Evolutionary conservation across 2,797 vertebrate genomes (phyloP), one percentile per base, ranked within the genome.

Genomic region (Rhinogobio ventralis): DNA sequence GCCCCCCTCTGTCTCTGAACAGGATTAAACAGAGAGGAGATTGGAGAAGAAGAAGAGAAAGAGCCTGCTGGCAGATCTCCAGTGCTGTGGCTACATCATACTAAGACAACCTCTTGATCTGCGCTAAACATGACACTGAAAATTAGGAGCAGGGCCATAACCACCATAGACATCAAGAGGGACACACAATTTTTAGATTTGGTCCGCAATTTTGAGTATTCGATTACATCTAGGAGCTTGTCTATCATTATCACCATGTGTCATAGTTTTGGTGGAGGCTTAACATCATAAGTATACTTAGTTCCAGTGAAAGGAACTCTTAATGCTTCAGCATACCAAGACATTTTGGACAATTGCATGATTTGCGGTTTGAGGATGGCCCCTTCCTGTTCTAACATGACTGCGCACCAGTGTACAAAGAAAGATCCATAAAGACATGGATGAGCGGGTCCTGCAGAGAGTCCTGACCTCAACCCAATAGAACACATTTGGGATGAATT

Each of bases 21-120:
- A 53, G 33, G 80, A 87, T 87, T 75, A 84, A 85, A 87, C 68
- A 60, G 17, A 82, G 55, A 49, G n/a, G 64, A 45, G 64, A 79
- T n/a, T 11, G 49, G 78, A 60, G 78, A 28, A 60, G 72, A 84
- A 17, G 60, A 62, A 25, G 28, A 73, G 71, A 76, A 84, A 25
- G 73, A 75, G 53, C 10, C 14, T 81, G 4, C 33, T 83, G 76
- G 55, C 62, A 33, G 67, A 84, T 66, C 33, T 79, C 62, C 77
- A 86, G 71, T 53, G 42, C 20, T 66, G 25, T 67, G 75, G 30
- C 25, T 30, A 25, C 33, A 74, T 69, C 23, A 79, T 75, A 77
- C 30, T 86, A 79, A 78, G 49, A 60, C 69, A 71, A 82, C 73
- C 55, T 46, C 69, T 78, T 28, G 72, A 46, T 72, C 66, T 83